Conservation (phyloP, 1,140 invertebrate genomes). For the Potamilus streckersoni region DNA sequence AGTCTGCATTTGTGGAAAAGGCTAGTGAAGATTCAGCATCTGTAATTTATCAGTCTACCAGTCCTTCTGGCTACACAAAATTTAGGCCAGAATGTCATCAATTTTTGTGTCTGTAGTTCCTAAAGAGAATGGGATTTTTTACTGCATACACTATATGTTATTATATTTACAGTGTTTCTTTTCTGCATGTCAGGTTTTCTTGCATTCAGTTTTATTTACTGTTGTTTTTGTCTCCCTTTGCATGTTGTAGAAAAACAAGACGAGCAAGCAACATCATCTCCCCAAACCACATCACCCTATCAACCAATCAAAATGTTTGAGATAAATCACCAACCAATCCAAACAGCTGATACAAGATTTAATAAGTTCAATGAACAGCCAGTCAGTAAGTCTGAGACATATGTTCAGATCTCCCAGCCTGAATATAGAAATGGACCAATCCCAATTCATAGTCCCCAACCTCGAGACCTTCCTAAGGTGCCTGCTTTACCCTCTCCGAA, state of each 20-base stretch:
- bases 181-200: too few species aligned
- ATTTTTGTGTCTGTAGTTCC: too few species aligned
- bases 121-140: too few species aligned
- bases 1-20: too few species aligned
- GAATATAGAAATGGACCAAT: slow-evolving; percentile 19
- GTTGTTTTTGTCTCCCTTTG: slow-evolving; percentile 14
- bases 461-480: slow-evolving; percentile 11
- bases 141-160: too few species aligned
- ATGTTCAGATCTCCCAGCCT: background rate
- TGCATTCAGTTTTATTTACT: too few species aligned
- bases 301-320: slow-evolving; percentile 33
- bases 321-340: slow-evolving; percentile 26
- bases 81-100: too few species aligned
- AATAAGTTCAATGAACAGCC: slow-evolving; percentile 25
- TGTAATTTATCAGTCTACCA: too few species aligned
- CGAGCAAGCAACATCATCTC: slow-evolving; percentile 23
- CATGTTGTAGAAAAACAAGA: slow-evolving; percentile 33
- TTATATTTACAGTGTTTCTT: too few species aligned
- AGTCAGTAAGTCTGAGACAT: slow-evolving; percentile 22
- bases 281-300: slow-evolving; percentile 23
- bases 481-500: slow-evolving; percentile 5
- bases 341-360: slow-evolving; percentile 26
- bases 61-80: too few species aligned
- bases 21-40: too few species aligned
- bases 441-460: slow-evolving; percentile 8